Evolutionary conservation across 2,113 vertebrate species (phyloP), one percentile per base, ranked within the genome.

Genomic region (Mobula hypostoma): DNA sequence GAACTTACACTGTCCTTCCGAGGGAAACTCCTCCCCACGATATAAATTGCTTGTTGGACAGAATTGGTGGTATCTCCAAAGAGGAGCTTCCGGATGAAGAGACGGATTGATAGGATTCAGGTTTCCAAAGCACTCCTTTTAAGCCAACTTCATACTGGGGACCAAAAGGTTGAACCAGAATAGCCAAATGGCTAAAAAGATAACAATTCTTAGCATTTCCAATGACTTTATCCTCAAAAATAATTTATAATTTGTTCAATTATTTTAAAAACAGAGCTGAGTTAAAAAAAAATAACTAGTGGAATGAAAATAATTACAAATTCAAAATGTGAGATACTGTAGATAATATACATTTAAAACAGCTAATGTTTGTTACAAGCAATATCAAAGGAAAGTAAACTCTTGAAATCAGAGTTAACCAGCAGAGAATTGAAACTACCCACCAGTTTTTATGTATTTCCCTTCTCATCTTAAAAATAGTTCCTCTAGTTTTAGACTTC

Each of bases 11-110:
- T 94, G 98, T 97, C 95, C 97, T 96, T 95, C 98, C 98, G 27
- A 99, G 95, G 15, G 97, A 95, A 79, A 99, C 97, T 19, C 98
- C 98, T 96, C 98, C 99, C 99, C 99, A 99, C 11, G 97, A 96
- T 94, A 99, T 94, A 70, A 98, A 98, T 74, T 99, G 98, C 95
- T 98, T 99, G 95, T 99, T 99, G 94, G 99, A 99, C 9, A 99
- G 98, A 95, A 99, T 98, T 0, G 97, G 97, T 2, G 98, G 98
- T 94, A 98, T 95, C 76, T 97, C 97, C 40, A 88, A 94, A 94
- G 96, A 95, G 77, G 94, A 94, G 72, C 17, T 82, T 48, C 95
- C 78, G 63, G 68, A 94, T 63, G 94, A 14, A 72, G 87, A n/a
- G 2, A 95, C 85, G 94, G 94, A 94, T 94, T 96, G 95, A 17